Evolutionary conservation across 1,140 invertebrate genomes (phyloP), one percentile per base, ranked within the genome.

Genomic region (Arion vulgaris): DNA sequence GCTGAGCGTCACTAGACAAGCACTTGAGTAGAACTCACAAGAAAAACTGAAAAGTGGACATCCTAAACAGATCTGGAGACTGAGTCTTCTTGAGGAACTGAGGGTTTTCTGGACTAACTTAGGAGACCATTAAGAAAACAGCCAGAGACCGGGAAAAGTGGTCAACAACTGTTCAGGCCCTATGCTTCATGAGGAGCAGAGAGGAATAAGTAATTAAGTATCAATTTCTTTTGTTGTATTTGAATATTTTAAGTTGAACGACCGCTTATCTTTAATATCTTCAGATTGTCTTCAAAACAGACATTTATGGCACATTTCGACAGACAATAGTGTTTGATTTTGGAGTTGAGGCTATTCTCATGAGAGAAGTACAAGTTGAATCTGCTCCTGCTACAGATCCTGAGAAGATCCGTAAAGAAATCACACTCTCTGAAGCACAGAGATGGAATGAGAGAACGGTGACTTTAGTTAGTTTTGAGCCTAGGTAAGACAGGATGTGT

Each of bases 301-400:
- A 95, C 77, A 95, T 95, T 80, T 96, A 95, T 90, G 96, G 96
- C 38, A 96, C 95, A 4, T 97, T 96, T 88, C 93, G 95, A 0
- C 96, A 97, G 90, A 94, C 95, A 0, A 92, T 97, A 11, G 94
- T 96, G 0, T 96, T 97, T 91, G 96, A 96, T 90, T 95, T 96
- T 91, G 95, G 95, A 0, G 91, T 90, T 62, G 94, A 95, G 77
- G 95, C 96, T 0, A 94, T 96, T 41, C 88, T 96, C 0, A 93
- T 95, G 13, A 94, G 95, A 86, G 95, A 95, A 88, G 89, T 97
- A 19, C 96, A 95, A 88, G 95, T 96, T 9, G 96, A 97, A 88
- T 95, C 96, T 15, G 93, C 96, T 23, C 95, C 95, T 0, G 93
- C 94, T 0, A 93, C 94, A 15, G 95, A 96, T 88, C 92, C 94